Evolutionary conservation across 2,888 invertebrate genomes (phyloP).

Genomic region (Quadroppia sp.): DNA sequence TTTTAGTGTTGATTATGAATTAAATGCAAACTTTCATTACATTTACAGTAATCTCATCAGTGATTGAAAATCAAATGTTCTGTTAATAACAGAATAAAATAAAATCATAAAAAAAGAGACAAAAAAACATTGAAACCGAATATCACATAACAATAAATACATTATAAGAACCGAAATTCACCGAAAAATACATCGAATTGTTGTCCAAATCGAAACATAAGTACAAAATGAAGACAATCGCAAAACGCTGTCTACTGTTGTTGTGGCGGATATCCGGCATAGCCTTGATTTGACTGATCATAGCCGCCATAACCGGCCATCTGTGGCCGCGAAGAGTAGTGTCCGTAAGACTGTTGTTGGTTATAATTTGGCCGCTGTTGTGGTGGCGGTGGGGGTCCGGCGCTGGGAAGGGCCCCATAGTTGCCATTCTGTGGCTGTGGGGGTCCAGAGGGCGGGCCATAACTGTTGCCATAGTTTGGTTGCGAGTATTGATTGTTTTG

Average conservation of each 20-base stretch:
- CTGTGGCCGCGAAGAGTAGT: constrained; percentile 43
- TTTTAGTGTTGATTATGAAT: too few species aligned
- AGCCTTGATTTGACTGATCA: constrained; percentile 44
- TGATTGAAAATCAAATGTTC: too few species aligned
- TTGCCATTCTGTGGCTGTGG: constrained; percentile 31
- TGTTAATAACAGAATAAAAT: too few species aligned
- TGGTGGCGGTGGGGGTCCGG: constrained; percentile 38
- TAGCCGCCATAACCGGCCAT: constrained; percentile 33
- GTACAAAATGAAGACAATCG: neutral
- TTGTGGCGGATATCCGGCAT: constrained; percentile 44
- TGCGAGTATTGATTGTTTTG: constrained; percentile 28
- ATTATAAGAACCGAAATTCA: constrained; percentile 55
- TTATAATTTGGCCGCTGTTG: constrained; percentile 43
- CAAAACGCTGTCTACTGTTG: constrained; percentile 42
- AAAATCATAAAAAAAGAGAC: too few species aligned
- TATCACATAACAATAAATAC: constrained; percentile 57
- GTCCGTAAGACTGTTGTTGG: constrained; percentile 42
- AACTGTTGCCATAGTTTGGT: constrained; percentile 33
- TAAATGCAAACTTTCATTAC: too few species aligned
- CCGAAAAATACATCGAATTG: neutral
- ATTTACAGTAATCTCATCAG: too few species aligned
- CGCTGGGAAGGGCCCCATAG: constrained; percentile 29
- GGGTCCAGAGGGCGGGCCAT: constrained; percentile 26
- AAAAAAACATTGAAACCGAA: constrained; percentile 60
- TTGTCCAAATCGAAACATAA: neutral